Evolutionary conservation across 2,797 vertebrate genomes (phyloP).

Genomic region (Peromyscus nudipes): DNA sequence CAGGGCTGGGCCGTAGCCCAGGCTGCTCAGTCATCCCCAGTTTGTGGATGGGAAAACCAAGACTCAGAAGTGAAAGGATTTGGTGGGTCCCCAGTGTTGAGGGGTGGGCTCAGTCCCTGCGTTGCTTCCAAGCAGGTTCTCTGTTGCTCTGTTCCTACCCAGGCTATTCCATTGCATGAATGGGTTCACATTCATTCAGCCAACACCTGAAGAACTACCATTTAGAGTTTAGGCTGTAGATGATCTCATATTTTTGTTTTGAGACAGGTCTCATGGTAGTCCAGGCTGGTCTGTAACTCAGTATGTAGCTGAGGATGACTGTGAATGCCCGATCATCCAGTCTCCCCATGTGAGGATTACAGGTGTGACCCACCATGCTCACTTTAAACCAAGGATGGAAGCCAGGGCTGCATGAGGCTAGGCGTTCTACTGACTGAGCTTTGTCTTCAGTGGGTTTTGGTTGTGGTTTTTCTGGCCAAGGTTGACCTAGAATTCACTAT

Average conservation of each 20-base stretch:
- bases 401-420: neutral
- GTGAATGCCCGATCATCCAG: neutral
- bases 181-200: neutral
- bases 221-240: neutral
- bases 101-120: neutral
- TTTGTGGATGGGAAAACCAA: neutral
- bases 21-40: neutral
- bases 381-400: neutral
- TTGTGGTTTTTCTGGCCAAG: neutral
- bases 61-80: neutral
- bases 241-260: neutral
- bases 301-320: neutral
- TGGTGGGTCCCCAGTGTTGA: no score
- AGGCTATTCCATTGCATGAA: neutral
- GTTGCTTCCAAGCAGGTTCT: neutral
- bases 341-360: neutral
- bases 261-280: neutral
- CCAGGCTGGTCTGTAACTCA: neutral
- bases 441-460: neutral
- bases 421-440: neutral
- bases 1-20: accelerated
- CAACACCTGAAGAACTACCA: accelerated
- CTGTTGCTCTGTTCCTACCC: neutral
- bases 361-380: neutral
- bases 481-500: neutral